Percentiles rank a stretch among this genome's conserved stretches.
Conservation (phyloP, 92 coral and sea anemone species). For the Porites lobata region DNA sequence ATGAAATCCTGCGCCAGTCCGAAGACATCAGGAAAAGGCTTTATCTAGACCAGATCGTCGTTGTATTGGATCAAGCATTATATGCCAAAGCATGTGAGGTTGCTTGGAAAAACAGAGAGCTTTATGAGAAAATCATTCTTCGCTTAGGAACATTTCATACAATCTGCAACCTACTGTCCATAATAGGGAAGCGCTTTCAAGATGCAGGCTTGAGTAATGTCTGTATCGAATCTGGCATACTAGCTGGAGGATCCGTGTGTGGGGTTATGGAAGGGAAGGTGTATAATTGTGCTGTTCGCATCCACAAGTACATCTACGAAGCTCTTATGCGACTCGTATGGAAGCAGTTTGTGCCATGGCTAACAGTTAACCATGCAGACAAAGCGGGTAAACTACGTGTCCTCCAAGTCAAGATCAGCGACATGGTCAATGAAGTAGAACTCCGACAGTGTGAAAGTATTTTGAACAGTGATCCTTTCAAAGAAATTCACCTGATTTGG, state of each 20-base stretch:
- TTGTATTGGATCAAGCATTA: conserved; percentile 38
- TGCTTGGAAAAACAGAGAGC: conserved; percentile 29
- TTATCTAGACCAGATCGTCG: conserved; percentile 15
- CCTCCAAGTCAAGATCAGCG: neutral
- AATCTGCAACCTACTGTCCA: conserved; percentile 56
- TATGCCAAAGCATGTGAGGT: conserved; percentile 26
- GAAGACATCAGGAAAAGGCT: conserved; percentile 25
- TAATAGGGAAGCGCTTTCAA: conserved; percentile 60
- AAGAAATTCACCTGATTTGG: conserved; percentile 36
- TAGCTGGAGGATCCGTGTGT: conserved; percentile 46
- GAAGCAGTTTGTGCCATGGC: conserved; percentile 49
- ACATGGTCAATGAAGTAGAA: neutral
- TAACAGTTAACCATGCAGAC: conserved; percentile 31
- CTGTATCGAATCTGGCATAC: conserved; percentile 46
- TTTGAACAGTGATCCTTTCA: neutral
- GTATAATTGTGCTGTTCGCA: conserved; percentile 38
- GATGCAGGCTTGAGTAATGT: conserved; percentile 52
- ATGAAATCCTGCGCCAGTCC: conserved; percentile 47
- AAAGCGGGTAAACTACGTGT: conserved; percentile 18
- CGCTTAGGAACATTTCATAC: conserved; percentile 67
- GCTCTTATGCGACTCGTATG: conserved; percentile 39
- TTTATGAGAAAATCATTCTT: conserved; percentile 17
- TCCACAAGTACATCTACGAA: conserved; percentile 56
- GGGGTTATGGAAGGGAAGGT: neutral
- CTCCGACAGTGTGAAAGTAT: neutral